These are phyloP conservation scores for Tangara arthus DNA, from an alignment of 2,797 vertebrate genomes.

Conservation along the genomic window DNA sequence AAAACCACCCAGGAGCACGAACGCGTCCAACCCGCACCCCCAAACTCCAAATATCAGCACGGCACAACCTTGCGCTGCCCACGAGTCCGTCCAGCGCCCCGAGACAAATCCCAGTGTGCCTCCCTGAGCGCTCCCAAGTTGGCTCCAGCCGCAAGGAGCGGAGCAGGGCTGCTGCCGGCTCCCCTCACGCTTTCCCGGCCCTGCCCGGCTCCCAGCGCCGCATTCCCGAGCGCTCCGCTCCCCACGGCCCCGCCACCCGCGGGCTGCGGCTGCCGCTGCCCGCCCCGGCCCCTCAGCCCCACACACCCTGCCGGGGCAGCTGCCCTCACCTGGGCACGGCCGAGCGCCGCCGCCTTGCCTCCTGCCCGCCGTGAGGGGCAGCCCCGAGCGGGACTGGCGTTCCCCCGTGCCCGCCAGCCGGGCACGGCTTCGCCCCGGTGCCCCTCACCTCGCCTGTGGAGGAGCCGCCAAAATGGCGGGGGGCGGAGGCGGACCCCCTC, in stretches of 20 bases:
- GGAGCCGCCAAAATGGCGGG: conserved; percentile 9
- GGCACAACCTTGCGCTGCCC: fast-evolving
- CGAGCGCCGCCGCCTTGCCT: neutral
- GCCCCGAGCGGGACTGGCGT: neutral
- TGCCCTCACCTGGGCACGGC: neutral
- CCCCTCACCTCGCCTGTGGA: neutral
- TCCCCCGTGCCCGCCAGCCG: neutral
- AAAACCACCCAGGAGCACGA: neutral
- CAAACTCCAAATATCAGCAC: fast-evolving
- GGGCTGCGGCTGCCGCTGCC: neutral
- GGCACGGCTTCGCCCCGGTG: neutral
- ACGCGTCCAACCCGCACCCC: fast-evolving
- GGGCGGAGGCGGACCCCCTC: neutral
- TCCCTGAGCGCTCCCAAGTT: fast-evolving
- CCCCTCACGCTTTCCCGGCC: neutral
- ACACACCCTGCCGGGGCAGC: fast-evolving
- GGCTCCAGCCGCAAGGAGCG: neutral
- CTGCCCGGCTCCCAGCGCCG: neutral
- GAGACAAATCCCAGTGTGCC: fast-evolving
- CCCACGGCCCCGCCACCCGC: too few relatives aligned
- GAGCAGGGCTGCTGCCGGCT: fast-evolving
- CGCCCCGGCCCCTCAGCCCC: neutral
- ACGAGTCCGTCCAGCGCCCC: fast-evolving
- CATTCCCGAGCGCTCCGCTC: neutral
- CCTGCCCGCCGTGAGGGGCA: neutral